These are phyloP conservation scores for Tipula vernalis DNA, from an alignment of 2,888 invertebrate species.

Conservation along the genomic window DNA sequence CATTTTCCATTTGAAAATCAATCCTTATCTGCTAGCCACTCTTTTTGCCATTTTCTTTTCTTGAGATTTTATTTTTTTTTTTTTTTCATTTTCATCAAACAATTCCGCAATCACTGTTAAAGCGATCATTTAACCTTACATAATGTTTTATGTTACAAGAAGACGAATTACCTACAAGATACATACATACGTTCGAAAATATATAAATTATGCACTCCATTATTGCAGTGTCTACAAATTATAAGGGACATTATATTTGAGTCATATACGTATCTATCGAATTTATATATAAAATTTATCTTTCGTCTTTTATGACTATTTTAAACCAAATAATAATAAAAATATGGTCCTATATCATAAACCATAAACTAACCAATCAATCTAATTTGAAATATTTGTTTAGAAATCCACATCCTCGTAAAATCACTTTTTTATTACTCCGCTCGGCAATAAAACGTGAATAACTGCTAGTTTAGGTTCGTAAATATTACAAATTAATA, in stretches of 20 bases:
- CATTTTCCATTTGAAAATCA: too few species aligned
- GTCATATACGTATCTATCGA: not conserved
- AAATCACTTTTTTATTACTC: not conserved
- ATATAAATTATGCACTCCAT: too few species aligned
- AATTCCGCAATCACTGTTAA: too few species aligned
- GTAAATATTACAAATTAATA: not conserved
- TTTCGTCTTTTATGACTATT: not conserved
- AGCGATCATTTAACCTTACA: too few species aligned
- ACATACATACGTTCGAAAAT: too few species aligned
- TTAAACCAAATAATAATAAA: not conserved
- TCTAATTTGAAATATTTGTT: not conserved
- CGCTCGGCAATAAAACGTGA: not conserved
- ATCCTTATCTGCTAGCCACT: too few species aligned
- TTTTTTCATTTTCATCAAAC: too few species aligned
- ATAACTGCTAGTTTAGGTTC: not conserved
- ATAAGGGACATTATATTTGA: not conserved
- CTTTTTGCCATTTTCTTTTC: too few species aligned
- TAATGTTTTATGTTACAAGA: too few species aligned
- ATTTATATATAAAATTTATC: not conserved
- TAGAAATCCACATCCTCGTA: not conserved
- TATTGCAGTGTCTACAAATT: too few species aligned
- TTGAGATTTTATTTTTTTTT: too few species aligned
- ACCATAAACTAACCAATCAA: not conserved
- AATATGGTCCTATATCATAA: not conserved
- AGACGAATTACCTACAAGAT: too few species aligned